Conservation (phyloP, 2,888 invertebrate genomes). For the Pandemis heparana region DNA sequence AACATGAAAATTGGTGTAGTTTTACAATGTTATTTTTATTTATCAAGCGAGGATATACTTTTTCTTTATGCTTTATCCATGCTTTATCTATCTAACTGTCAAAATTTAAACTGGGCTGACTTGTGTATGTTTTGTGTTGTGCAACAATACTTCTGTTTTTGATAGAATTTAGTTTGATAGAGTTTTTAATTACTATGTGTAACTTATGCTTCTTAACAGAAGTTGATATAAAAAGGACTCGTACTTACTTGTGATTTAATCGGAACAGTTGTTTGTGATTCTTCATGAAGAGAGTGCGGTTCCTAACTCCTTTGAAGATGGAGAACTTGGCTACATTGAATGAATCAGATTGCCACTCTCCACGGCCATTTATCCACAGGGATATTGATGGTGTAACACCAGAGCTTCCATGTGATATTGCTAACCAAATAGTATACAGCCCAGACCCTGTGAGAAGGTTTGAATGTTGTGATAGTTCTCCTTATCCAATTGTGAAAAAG, state of each 20-base stretch:
- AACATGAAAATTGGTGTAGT: not conserved
- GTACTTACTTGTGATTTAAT: conserved; percentile 9
- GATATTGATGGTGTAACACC: conserved; percentile 53
- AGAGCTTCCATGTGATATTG: conserved; percentile 51
- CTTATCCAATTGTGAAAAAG: conserved; percentile 68
- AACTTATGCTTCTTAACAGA: conserved; percentile 1
- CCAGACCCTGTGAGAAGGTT: conserved; percentile 69
- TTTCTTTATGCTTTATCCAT: too few relatives aligned
- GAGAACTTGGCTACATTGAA: conserved; percentile 58
- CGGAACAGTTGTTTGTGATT: conserved; percentile 12
- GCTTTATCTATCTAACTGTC: conserved; percentile 19
- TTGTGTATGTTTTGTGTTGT: not conserved
- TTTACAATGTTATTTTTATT: not conserved
- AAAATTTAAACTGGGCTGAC: conserved; percentile 19
- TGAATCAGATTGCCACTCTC: conserved; percentile 75
- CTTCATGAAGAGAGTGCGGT: conserved; percentile 79
- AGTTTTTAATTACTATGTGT: conserved; percentile 26
- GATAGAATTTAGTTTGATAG: conserved; percentile 7
- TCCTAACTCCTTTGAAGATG: conserved; percentile 62
- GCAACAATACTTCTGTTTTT: not conserved
- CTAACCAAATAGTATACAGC: conserved; percentile 59
- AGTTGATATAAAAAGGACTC: not conserved
- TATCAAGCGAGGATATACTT: not conserved
- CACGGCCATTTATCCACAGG: conserved; percentile 70
- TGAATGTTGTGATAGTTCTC: conserved; percentile 70